These are phyloP conservation scores for Tamandua tetradactyla DNA, from an alignment of 2,797 vertebrate species.

Conservation along the genomic window DNA sequence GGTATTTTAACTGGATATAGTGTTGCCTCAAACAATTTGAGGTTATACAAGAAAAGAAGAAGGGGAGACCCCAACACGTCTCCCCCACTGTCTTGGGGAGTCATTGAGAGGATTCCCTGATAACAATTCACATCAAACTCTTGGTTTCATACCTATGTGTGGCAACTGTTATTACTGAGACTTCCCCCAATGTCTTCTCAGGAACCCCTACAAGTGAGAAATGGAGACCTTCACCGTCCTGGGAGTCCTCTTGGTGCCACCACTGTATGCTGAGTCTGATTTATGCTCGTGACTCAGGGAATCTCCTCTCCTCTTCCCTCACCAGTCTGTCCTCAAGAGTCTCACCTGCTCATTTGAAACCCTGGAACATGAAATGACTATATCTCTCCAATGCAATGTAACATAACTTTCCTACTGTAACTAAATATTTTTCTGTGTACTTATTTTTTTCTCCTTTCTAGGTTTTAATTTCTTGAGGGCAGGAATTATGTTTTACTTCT, in stretches of 20 bases:
- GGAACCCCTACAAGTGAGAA: background rate
- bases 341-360: background rate
- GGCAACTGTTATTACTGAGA: background rate
- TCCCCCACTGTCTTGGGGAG: background rate
- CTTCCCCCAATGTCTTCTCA: background rate
- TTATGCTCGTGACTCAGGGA: background rate
- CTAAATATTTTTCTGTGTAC: background rate
- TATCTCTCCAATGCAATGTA: background rate
- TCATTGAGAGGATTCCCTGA: background rate
- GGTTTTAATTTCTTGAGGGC: slow-evolving; percentile 14
- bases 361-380: background rate
- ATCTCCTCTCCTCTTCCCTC: background rate
- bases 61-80: background rate
- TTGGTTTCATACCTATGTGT: background rate
- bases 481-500: background rate
- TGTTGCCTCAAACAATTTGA: background rate
- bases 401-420: background rate
- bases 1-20: background rate
- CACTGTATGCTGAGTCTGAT: background rate
- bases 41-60: background rate
- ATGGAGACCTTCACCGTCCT: background rate
- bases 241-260: background rate
- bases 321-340: background rate
- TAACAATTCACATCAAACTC: background rate
- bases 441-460: slow-evolving; percentile 11